Percentiles rank a stretch among this genome's conserved stretches.
Evolutionary conservation across 2,888 invertebrate species (phyloP).

Genomic region (Ectropis crepuscularia): DNA sequence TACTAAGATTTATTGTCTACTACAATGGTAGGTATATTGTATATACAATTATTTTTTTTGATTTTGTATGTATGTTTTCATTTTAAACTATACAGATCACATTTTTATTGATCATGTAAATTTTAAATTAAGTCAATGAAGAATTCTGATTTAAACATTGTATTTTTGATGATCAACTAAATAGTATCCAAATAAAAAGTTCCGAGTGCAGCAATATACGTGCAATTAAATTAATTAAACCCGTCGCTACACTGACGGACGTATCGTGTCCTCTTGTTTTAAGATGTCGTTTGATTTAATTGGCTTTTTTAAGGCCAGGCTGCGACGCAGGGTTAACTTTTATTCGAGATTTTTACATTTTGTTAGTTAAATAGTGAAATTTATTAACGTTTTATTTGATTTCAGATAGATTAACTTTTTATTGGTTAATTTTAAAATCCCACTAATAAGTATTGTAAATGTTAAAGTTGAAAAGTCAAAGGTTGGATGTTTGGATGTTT

Average conservation of each 20-base stretch:
- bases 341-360: slow-evolving; percentile 40
- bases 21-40: too few relatives aligned
- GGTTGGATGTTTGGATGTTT: too few relatives aligned
- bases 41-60: too few relatives aligned
- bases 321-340: slow-evolving; percentile 38
- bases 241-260: slow-evolving; percentile 52
- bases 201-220: slow-evolving; percentile 38
- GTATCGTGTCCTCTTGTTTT: slow-evolving; percentile 56
- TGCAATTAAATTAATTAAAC: slow-evolving; percentile 68
- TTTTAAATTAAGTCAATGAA: background rate
- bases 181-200: slow-evolving; percentile 40
- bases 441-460: too few relatives aligned
- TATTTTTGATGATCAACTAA: slow-evolving; percentile 1
- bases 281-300: slow-evolving; percentile 58
- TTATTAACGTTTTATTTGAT: background rate
- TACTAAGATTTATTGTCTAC: too few relatives aligned
- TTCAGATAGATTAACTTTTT: too few relatives aligned
- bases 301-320: slow-evolving; percentile 46
- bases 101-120: background rate
- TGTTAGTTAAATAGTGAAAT: slow-evolving; percentile 40
- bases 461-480: too few relatives aligned
- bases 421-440: too few relatives aligned
- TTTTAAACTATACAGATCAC: too few relatives aligned
- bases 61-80: too few relatives aligned
- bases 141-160: background rate